Evolutionary conservation across 2,797 vertebrate species (phyloP).

Genomic region (Gymnothorax javanicus): DNA sequence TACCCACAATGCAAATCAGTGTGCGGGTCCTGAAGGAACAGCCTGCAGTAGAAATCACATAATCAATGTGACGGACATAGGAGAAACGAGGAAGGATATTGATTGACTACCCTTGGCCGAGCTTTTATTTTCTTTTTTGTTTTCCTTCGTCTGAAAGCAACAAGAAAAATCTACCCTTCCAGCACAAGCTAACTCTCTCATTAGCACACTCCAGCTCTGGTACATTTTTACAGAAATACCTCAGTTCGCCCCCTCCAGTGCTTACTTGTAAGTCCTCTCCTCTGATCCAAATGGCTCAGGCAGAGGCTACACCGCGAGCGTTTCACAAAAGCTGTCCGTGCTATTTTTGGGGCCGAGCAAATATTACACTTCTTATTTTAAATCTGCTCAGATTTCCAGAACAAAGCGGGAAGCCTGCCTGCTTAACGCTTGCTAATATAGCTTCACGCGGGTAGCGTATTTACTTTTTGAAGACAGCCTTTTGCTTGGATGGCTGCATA

Average conservation of each 20-base stretch:
- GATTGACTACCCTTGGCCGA: constrained; percentile 35
- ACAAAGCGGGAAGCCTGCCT: constrained; percentile 29
- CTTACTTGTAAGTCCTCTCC: background rate
- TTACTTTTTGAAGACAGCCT: constrained; percentile 31
- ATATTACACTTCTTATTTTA: constrained; percentile 25
- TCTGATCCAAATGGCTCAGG: background rate
- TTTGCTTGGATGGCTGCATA: constrained; percentile 28
- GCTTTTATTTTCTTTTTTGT: constrained; percentile 33
- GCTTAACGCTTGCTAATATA: constrained; percentile 37
- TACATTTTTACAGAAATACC: constrained; percentile 7
- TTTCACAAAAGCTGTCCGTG: constrained; percentile 15
- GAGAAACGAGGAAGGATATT: constrained; percentile 31
- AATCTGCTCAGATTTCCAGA: constrained; percentile 16
- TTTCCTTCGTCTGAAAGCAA: background rate
- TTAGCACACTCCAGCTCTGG: background rate
- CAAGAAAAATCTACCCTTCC: background rate
- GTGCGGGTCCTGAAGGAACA: constrained; percentile 32
- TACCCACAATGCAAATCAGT: constrained; percentile 43
- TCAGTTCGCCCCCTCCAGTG: background rate
- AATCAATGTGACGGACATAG: constrained; percentile 48
- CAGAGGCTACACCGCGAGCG: background rate
- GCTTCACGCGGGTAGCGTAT: constrained; percentile 32
- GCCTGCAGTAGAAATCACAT: constrained; percentile 44
- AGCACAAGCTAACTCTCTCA: background rate
- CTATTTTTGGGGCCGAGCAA: constrained; percentile 26